phyloP scores from a whole-genome alignment of 2,888 invertebrate species.

The Drosophila fungiperda region DNA sequence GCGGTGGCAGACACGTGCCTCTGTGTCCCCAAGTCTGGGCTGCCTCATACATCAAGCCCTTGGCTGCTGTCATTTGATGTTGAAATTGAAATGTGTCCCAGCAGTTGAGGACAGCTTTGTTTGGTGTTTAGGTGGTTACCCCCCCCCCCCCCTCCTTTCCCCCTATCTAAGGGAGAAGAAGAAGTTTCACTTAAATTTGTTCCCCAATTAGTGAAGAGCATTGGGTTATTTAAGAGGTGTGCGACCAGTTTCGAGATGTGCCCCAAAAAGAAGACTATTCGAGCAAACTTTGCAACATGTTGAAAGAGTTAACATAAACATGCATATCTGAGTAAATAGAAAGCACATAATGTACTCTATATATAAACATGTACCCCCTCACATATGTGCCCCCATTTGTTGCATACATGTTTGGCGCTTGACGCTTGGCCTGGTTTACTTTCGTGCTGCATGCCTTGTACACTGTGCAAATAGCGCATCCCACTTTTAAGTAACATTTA shows the following conservation, averaged over 20 bases:
- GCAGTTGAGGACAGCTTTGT: conserved; percentile 20
- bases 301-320: conserved; percentile 8
- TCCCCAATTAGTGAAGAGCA: conserved; percentile 27
- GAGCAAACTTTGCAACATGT: conserved; percentile 13
- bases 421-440: conserved; percentile 79
- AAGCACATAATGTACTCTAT: conserved; percentile 10
- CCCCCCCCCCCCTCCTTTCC: too few relatives aligned
- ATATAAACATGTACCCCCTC: conserved; percentile 1
- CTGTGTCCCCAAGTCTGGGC: conserved; percentile 8
- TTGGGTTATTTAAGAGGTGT: conserved; percentile 20
- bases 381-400: conserved; percentile 12
- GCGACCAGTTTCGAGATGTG: not conserved
- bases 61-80: conserved; percentile 55
- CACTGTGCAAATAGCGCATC: conserved; percentile 32
- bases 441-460: conserved; percentile 34
- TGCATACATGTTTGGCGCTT: conserved; percentile 42
- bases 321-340: not conserved
- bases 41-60: conserved; percentile 52
- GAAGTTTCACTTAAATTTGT: conserved; percentile 10
- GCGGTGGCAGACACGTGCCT: conserved; percentile 60
- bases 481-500: conserved; percentile 55
- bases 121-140: not conserved
- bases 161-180: not conserved
- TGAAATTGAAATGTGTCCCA: conserved; percentile 73
- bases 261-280: conserved; percentile 39